phyloP scores from a whole-genome alignment of 2,888 invertebrate genomes.

The Eupithecia abbreviata region DNA sequence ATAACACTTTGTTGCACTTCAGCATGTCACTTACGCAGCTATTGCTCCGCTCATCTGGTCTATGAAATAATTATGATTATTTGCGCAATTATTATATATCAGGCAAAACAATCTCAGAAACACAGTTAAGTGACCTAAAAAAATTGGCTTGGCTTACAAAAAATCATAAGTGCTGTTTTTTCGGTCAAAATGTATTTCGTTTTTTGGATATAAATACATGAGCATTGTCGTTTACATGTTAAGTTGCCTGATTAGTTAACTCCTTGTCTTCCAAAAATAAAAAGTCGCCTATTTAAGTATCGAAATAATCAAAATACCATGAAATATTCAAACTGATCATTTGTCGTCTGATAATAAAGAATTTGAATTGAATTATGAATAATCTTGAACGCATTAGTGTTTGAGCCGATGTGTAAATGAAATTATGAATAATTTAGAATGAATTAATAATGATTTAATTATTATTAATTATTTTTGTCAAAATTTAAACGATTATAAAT shows the following conservation, averaged over 20 bases:
- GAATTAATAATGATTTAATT: too few species aligned
- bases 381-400: not conserved
- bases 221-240: not conserved
- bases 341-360: too few species aligned
- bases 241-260: not conserved
- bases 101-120: not conserved
- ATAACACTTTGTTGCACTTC: not conserved
- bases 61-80: not conserved
- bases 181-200: not conserved
- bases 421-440: too few species aligned
- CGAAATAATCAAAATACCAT: not conserved
- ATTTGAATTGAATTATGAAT: not conserved
- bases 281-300: not conserved
- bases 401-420: not conserved
- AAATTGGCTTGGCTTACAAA: too few species aligned
- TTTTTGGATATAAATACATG: not conserved
- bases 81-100: not conserved
- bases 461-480: too few species aligned
- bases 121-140: not conserved
- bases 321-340: not conserved
- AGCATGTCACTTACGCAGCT: not conserved
- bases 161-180: not conserved
- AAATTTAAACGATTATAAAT: not conserved
- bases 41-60: not conserved
- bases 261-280: not conserved